A percentile compares a stretch with the other conserved stretches of the same genome.
These are phyloP conservation scores for Philopedon plagiatum DNA, from an alignment of 2,888 invertebrate genomes.

Conservation along the genomic window DNA sequence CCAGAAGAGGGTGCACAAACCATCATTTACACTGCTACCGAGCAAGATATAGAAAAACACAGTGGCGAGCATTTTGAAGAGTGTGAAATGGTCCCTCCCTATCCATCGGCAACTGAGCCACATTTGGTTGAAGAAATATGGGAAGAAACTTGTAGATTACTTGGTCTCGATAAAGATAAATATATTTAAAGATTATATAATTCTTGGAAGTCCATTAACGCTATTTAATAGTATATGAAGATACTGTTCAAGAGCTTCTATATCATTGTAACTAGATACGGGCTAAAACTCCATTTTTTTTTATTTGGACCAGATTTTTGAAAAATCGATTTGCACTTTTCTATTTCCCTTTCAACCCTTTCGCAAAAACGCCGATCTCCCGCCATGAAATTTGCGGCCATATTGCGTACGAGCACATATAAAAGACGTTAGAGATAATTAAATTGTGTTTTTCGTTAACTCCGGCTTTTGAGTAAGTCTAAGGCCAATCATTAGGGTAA, in stretches of 20 bases:
- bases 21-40: conserved; percentile 50
- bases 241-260: too few species aligned
- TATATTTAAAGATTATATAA: not conserved
- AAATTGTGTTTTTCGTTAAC: conserved; percentile 6
- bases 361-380: not conserved
- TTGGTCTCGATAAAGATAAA: conserved; percentile 9
- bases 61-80: conserved; percentile 53
- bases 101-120: conserved; percentile 37
- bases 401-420: not conserved
- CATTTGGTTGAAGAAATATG: conserved; percentile 46
- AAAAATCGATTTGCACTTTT: not conserved
- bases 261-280: too few species aligned
- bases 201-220: too few species aligned
- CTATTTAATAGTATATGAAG: too few species aligned
- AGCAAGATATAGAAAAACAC: conserved; percentile 51
- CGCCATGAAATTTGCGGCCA: not conserved
- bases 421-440: conserved; percentile 14
- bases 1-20: conserved; percentile 56
- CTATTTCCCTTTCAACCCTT: not conserved
- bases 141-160: conserved; percentile 48
- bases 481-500: conserved; percentile 6
- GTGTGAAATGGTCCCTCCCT: conserved; percentile 44
- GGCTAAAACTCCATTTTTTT: too few species aligned
- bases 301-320: too few species aligned
- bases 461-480: not conserved